Conservation (phyloP, 2,797 vertebrate genomes). For the Protonibea diacanthus region DNA sequence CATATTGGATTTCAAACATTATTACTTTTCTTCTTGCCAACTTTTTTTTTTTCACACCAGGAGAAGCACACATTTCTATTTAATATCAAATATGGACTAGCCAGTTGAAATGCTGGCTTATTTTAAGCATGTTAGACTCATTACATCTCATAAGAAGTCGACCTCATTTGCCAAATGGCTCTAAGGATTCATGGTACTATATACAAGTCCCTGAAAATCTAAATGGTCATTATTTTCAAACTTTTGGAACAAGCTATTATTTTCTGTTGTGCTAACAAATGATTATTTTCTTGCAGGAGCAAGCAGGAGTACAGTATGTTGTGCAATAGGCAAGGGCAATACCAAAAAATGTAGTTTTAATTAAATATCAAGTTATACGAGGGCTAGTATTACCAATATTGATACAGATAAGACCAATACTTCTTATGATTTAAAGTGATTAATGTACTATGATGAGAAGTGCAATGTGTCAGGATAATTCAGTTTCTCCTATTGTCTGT, state of each 20-base stretch:
- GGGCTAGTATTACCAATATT: too few relatives aligned
- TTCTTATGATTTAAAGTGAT: neutral
- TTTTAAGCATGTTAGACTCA: neutral
- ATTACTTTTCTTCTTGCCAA: neutral
- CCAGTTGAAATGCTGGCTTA: too few relatives aligned
- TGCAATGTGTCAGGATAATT: neutral
- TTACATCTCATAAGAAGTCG: neutral
- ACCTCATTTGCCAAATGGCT: neutral
- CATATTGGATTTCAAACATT: constrained; percentile 2
- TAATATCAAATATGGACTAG: neutral
- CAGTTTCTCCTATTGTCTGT: too few relatives aligned
- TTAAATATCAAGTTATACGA: too few relatives aligned
- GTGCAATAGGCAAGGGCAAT: neutral
- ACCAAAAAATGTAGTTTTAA: neutral
- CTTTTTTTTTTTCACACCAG: neutral
- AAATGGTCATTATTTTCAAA: neutral
- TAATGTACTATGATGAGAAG: neutral
- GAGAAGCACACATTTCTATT: neutral
- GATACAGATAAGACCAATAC: too few relatives aligned
- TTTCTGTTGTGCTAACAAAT: too few relatives aligned
- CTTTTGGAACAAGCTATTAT: neutral
- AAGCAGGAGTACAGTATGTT: neutral
- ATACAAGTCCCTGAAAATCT: neutral
- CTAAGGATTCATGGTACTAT: neutral
- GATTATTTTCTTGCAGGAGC: too few relatives aligned